Evolutionary conservation across 2,888 invertebrate genomes (phyloP).

Genomic region (Aporophyla nigra): DNA sequence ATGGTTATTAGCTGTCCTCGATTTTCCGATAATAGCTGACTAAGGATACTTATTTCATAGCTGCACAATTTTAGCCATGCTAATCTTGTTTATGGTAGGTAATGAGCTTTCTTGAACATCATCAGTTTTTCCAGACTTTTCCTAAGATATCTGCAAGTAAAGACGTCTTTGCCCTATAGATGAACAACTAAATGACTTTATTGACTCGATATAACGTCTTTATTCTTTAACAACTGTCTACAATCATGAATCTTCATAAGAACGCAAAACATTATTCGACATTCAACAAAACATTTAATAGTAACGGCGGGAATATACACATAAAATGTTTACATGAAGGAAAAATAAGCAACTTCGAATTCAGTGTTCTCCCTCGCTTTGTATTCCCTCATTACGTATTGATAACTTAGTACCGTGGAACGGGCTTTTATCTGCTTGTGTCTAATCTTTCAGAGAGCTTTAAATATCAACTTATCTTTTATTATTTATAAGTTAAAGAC

Average conservation of each 20-base stretch:
- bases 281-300: conserved; percentile 50
- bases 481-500: conserved; percentile 39
- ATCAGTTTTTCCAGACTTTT: conserved; percentile 1
- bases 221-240: background rate
- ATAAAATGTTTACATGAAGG: conserved; percentile 59
- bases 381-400: conserved; percentile 68
- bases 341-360: conserved; percentile 66
- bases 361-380: conserved; percentile 62
- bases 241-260: background rate
- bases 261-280: background rate
- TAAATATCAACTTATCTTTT: conserved; percentile 54
- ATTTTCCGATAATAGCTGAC: background rate
- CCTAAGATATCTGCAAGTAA: background rate
- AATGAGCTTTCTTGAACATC: conserved; percentile 4
- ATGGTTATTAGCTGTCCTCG: background rate
- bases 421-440: conserved; percentile 62
- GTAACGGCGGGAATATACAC: conserved; percentile 44
- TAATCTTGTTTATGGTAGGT: conserved; percentile 5
- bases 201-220: background rate
- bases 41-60: background rate
- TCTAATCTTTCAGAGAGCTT: conserved; percentile 64
- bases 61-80: background rate
- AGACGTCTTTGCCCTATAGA: background rate
- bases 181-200: background rate
- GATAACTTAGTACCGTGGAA: conserved; percentile 61